A percentile compares a stretch with the other conserved stretches of the same genome.
Evolutionary conservation across 1,140 invertebrate species (phyloP).

Genomic region (Hesperophylax magnus): DNA sequence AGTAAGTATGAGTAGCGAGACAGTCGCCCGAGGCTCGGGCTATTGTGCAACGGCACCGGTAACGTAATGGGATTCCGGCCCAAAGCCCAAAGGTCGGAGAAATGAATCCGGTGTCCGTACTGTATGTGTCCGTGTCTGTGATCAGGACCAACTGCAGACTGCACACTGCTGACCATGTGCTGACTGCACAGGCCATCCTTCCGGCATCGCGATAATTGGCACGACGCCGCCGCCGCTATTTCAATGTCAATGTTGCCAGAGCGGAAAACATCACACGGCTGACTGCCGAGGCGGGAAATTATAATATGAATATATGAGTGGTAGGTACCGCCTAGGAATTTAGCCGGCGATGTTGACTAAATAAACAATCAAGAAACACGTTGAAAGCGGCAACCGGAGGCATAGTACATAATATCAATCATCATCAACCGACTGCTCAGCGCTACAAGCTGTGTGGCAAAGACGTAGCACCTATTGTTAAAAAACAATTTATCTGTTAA

Average conservation of each 20-base stretch:
- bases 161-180: background rate
- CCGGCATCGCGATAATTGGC: constrained; percentile 13
- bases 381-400: no score
- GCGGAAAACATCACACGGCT: constrained; percentile 25
- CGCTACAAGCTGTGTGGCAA: no score
- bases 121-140: no score
- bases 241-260: constrained; percentile 26
- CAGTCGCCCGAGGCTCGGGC: background rate
- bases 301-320: background rate
- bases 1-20: no score
- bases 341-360: no score
- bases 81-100: background rate
- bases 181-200: background rate
- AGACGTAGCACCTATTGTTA: no score
- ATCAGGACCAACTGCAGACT: background rate
- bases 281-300: background rate
- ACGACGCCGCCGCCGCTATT: constrained; percentile 22
- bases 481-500: no score
- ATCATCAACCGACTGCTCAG: no score
- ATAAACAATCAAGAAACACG: no score
- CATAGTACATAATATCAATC: no score
- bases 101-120: background rate
- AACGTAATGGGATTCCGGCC: background rate
- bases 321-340: no score
- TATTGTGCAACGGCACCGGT: background rate